These are phyloP conservation scores for Microtus pennsylvanicus DNA, from an alignment of 2,113 vertebrate genomes.

Conservation along the genomic window DNA sequence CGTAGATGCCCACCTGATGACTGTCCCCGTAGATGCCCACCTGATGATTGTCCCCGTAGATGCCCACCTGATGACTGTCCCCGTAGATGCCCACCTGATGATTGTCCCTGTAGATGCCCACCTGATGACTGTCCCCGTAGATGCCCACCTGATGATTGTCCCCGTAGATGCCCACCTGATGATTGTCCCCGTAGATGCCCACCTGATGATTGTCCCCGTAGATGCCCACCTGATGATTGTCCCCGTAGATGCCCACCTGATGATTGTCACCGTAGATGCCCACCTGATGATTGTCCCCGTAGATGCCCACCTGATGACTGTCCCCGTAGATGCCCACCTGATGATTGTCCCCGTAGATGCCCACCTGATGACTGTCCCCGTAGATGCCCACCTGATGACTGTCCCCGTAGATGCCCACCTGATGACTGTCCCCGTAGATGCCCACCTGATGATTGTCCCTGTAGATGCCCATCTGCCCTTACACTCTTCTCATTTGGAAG, in stretches of 20 bases:
- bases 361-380: no score
- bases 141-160: constrained; percentile 4
- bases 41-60: neutral
- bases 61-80: constrained; percentile 44
- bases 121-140: constrained; percentile 47
- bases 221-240: constrained; percentile 50
- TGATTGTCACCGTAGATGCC: constrained; percentile 31
- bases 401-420: constrained; percentile 38
- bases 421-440: constrained; percentile 44
- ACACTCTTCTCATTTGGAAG: neutral
- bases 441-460: constrained; percentile 39
- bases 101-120: constrained; percentile 8
- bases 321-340: no score
- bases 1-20: constrained; percentile 20
- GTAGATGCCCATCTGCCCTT: constrained; percentile 40
- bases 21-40: constrained; percentile 35
- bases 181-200: no score
- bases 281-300: neutral
- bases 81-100: constrained; percentile 49
- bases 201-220: constrained; percentile 49
- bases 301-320: constrained; percentile 50
- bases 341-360: no score
- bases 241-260: constrained; percentile 22
- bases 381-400: no score
- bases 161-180: constrained; percentile 33